These are phyloP conservation scores for Hemicentrotus pulcherrimus DNA, from an alignment of 35 echinoderm and acorn worm species.

Conservation along the genomic window DNA sequence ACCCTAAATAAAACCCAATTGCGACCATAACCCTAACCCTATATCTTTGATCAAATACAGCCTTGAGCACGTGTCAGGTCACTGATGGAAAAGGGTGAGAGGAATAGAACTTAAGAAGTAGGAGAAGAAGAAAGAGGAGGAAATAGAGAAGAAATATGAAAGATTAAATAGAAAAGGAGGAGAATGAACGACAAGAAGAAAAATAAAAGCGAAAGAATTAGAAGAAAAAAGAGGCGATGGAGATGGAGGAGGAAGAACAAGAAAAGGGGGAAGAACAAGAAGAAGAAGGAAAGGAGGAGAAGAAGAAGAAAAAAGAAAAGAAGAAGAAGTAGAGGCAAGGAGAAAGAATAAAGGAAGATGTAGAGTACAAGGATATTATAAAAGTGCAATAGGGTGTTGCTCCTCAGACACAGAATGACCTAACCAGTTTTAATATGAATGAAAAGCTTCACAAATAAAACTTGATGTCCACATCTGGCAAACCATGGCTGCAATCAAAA, in stretches of 20 bases:
- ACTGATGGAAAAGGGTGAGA: no score
- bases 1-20: no score
- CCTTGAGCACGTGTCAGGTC: no score
- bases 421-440: neutral
- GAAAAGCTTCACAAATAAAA: slow-evolving; percentile 11
- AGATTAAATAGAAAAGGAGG: no score
- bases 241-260: neutral
- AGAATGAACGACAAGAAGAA: no score
- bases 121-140: neutral
- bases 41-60: no score
- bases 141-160: no score
- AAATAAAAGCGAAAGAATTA: neutral
- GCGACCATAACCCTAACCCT: no score
- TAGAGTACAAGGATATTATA: neutral
- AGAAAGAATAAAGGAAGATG: neutral
- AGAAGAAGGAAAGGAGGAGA: neutral
- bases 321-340: neutral
- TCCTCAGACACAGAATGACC: neutral
- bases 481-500: neutral
- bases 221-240: neutral
- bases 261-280: neutral
- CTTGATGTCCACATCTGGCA: neutral
- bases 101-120: neutral
- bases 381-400: neutral
- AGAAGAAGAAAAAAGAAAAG: neutral